Evolutionary conservation across 92 coral and sea anemone species (phyloP), one percentile per base, ranked within the genome.

Genomic region (Epizoanthus ramosus): DNA sequence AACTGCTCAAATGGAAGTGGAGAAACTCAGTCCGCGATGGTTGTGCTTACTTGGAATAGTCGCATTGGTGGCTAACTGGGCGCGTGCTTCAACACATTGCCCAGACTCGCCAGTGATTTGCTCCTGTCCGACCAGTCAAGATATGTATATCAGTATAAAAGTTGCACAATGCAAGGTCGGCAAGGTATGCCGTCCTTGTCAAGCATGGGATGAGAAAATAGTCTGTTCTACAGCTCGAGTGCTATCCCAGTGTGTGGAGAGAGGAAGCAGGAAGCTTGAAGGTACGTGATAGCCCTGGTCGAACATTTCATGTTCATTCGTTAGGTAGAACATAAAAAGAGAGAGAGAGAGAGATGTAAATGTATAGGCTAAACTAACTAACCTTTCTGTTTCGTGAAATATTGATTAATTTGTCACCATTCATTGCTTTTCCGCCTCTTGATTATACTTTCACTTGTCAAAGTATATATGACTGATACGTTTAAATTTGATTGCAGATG

Each of bases 121-220:
- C 25, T 31, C 35, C 35, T 71, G 76, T 71, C 60, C 7, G n/a
- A n/a, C 54, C 54, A 9, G 54, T 50, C 54, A 57, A 71, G 76
- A 33, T 45, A 71, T 45, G 35, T 12, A 45, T 50, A 25, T 71
- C 13, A 71, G 54, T 16, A 12, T 43, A 16, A 47, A 47, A 33
- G 76, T 71, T 43, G 35, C 57, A 10, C 76, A 71, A 71, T 71
- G 76, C 45, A 41, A 50, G 19, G 35, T 71, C 25, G 59, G 37
- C 24, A 57, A n/a, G 3, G 14, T 16, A 33, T 71, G 76, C 17
- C 35, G 54, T 3, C 39, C 57, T 6, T 71, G 76, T 50, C 54
- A 50, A 50, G 15, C 13, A 50, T 9, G 15, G 8, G 54, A 50
- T 71, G 59, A 8, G 59, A 71, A 31, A 47, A 50, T 19, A 1